A percentile compares a stretch with the other conserved stretches of the same genome.
Evolutionary conservation across 2,888 invertebrate genomes (phyloP).

Genomic region (Calameuta pallipes): DNA sequence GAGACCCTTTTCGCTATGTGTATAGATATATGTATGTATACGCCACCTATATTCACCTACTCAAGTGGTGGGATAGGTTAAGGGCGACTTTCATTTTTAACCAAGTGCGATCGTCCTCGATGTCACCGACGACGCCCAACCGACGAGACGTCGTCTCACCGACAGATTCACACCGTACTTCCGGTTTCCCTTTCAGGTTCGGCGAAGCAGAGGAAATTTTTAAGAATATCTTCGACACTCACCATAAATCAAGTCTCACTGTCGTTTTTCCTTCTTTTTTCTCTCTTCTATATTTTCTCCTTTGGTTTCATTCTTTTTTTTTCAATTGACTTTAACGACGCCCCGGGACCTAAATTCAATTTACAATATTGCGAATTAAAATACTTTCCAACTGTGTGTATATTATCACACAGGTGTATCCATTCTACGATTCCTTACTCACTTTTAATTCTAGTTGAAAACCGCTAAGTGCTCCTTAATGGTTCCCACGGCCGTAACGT

Average conservation of each 20-base stretch:
- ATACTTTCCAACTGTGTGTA: background rate
- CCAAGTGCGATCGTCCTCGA: conserved; percentile 5
- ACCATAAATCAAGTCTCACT: conserved; percentile 33
- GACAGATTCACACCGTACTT: conserved; percentile 47
- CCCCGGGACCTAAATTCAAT: background rate
- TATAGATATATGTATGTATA: background rate
- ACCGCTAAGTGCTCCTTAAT: conserved; percentile 28
- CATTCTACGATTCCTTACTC: background rate
- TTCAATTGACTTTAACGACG: background rate
- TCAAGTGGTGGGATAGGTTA: conserved; percentile 6
- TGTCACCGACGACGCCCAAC: conserved; percentile 9
- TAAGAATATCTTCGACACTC: conserved; percentile 38
- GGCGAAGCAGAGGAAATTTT: conserved; percentile 31
- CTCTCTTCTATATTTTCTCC: background rate
- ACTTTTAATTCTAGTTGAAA: conserved; percentile 12
- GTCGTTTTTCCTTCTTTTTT: background rate
- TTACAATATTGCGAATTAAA: background rate
- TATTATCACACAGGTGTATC: background rate
- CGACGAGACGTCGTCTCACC: conserved; percentile 27
- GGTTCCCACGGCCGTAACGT: conserved; percentile 36
- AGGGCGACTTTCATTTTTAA: background rate
- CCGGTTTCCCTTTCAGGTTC: conserved; percentile 37
- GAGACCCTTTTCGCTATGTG: background rate
- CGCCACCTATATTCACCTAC: background rate
- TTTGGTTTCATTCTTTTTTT: background rate